Evolutionary conservation across 2,797 vertebrate genomes (phyloP).

Genomic region (Champsocephalus gunnari): DNA sequence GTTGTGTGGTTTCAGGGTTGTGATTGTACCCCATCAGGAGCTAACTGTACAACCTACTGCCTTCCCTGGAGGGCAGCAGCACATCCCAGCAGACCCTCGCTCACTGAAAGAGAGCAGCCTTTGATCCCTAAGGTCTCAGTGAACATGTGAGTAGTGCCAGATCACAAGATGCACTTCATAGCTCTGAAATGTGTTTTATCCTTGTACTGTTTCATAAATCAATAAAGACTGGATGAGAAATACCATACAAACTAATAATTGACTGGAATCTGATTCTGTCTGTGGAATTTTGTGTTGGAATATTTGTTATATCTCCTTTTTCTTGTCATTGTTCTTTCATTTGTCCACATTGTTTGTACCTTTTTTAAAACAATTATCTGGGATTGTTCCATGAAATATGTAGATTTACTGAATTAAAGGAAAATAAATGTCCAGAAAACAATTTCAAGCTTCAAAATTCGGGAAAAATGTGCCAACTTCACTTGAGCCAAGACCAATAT

Average conservation of each 20-base stretch:
- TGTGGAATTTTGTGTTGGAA: neutral
- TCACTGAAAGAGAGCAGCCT: neutral
- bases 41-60: slow-evolving; percentile 92
- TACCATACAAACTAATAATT: slow-evolving; percentile 4
- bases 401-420: neutral
- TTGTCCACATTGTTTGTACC: slow-evolving; percentile 8
- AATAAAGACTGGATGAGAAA: slow-evolving; percentile 59
- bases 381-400: neutral
- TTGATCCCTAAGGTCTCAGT: slow-evolving; percentile 13
- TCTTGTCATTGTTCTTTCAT: slow-evolving; percentile 16
- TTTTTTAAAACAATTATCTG: slow-evolving; percentile 11
- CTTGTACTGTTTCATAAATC: slow-evolving; percentile 40
- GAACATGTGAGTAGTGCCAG: slow-evolving; percentile 50
- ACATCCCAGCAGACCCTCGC: slow-evolving; percentile 58
- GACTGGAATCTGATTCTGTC: slow-evolving; percentile 48
- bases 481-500: slow-evolving; percentile 4
- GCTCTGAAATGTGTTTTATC: neutral
- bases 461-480: neutral
- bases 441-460: neutral
- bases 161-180: neutral
- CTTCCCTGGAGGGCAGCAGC: slow-evolving; percentile 89
- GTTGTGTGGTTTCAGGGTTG: slow-evolving; percentile 99
- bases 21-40: slow-evolving; percentile 94
- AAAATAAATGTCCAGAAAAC: neutral
- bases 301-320: slow-evolving; percentile 10